A percentile compares a stretch with the other conserved stretches of the same genome.
Conservation (phyloP, 2,888 invertebrate genomes). For the Tolmerus cingulatus region DNA sequence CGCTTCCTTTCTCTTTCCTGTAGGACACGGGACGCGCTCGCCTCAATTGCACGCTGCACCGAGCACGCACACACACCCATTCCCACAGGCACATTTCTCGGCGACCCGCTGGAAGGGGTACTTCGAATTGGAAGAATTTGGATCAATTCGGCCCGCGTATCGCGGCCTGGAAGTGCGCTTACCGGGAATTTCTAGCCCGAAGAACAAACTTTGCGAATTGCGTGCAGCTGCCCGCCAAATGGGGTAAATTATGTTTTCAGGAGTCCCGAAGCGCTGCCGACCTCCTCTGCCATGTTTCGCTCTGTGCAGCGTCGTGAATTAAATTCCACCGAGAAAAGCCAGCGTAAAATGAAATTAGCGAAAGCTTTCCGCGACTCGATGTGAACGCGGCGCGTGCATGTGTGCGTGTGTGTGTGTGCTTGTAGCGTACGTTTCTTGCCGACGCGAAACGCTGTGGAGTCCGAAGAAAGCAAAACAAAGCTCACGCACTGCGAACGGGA, state of each 20-base stretch:
- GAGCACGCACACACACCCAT: background rate
- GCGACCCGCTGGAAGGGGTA: background rate
- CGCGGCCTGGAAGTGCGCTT: background rate
- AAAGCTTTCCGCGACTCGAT: background rate
- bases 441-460: background rate
- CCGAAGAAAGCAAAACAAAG: background rate
- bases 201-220: background rate
- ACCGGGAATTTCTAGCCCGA: background rate
- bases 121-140: background rate
- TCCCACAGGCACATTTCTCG: too few relatives aligned
- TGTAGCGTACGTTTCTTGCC: background rate
- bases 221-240: background rate
- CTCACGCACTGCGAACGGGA: background rate
- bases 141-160: background rate
- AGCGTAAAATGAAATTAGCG: background rate
- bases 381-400: background rate
- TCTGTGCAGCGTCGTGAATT: background rate
- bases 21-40: background rate
- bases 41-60: background rate
- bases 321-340: background rate
- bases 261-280: background rate
- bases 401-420: background rate
- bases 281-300: background rate
- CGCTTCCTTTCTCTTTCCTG: conserved; percentile 21
- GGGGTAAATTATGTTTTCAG: background rate